Conservation (phyloP, 2,797 vertebrate genomes). For the Phrynocephalus vlangalii region DNA sequence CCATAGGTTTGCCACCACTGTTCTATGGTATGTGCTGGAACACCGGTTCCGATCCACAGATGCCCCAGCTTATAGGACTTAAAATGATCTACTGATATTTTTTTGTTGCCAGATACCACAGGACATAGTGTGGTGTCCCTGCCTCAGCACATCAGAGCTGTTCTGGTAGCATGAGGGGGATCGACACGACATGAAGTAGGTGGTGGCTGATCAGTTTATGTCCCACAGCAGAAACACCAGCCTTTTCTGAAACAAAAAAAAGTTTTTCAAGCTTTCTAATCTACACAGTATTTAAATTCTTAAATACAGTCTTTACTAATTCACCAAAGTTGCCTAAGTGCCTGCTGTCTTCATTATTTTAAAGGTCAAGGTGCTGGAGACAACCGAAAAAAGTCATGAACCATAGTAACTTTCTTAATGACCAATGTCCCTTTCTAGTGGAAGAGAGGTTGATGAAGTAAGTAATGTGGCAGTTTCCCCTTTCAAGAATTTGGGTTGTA, state of each 20-base stretch:
- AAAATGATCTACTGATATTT: too few relatives aligned
- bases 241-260: background rate
- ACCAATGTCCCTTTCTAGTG: background rate
- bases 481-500: background rate
- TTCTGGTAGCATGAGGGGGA: too few relatives aligned
- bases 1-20: too few relatives aligned
- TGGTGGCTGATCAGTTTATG: background rate
- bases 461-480: background rate
- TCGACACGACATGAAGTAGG: too few relatives aligned
- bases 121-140: too few relatives aligned
- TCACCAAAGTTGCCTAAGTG: conserved; percentile 45
- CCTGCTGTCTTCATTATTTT: conserved; percentile 57
- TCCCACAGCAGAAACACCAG: conserved; percentile 20
- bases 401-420: background rate
- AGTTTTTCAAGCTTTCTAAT: conserved; percentile 21
- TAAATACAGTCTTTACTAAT: conserved; percentile 24
- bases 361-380: conserved; percentile 35
- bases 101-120: too few relatives aligned
- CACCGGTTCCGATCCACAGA: too few relatives aligned
- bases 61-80: too few relatives aligned
- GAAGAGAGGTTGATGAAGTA: background rate
- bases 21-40: too few relatives aligned
- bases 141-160: too few relatives aligned
- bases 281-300: background rate
- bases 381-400: background rate